A percentile compares a stretch with the other conserved stretches of the same genome.
phyloP scores from a whole-genome alignment of 2,113 vertebrate species.

The Nyctibius bracteatus region DNA sequence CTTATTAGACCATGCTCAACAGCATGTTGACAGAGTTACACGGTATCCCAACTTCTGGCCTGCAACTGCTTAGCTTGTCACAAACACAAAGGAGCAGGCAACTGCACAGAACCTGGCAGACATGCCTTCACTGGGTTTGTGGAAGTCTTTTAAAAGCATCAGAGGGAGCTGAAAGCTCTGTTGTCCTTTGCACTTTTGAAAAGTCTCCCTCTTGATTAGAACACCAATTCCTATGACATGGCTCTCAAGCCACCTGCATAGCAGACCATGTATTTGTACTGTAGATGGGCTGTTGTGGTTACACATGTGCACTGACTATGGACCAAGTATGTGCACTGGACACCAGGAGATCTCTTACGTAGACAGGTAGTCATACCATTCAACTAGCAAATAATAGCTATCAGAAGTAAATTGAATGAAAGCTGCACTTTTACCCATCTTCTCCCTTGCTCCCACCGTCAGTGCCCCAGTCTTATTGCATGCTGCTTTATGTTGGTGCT shows the following conservation, averaged over 20 bases:
- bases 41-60: not conserved
- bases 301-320: rapidly evolving
- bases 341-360: not conserved
- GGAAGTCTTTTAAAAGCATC: not conserved
- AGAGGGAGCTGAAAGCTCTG: not conserved
- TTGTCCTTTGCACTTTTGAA: not conserved
- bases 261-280: not conserved
- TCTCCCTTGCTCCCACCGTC: rapidly evolving
- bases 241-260: not conserved
- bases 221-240: rapidly evolving
- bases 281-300: rapidly evolving
- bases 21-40: not conserved
- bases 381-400: not conserved
- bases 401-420: not conserved
- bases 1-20: not conserved
- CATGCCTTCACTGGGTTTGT: not conserved
- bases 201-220: not conserved
- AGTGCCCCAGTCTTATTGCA: not conserved
- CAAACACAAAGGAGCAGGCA: not conserved
- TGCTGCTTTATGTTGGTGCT: not conserved
- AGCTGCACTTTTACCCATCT: not conserved
- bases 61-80: not conserved
- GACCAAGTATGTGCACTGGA: rapidly evolving
- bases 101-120: not conserved
- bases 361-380: not conserved